Percentiles rank a stretch among this genome's conserved stretches.
phyloP scores from a whole-genome alignment of 1,140 invertebrate genomes.

The Onthophagus taurus region DNA sequence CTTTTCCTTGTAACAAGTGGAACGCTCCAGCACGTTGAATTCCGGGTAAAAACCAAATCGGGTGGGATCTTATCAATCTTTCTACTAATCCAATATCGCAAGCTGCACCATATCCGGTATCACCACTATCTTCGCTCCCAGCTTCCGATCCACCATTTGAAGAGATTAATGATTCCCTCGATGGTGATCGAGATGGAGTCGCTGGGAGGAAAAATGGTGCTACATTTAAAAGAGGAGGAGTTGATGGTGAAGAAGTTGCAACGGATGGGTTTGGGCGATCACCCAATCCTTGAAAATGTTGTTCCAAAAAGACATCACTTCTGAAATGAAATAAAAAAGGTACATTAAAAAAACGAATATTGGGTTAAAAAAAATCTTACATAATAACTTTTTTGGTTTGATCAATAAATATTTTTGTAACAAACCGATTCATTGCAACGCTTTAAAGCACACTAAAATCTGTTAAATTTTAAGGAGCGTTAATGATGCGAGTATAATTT shows the following conservation, averaged over 20 bases:
- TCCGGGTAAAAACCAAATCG: constrained; percentile 92
- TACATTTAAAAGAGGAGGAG: constrained; percentile 17
- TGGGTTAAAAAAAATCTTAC: no score
- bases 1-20: constrained; percentile 85
- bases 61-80: constrained; percentile 79
- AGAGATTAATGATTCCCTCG: constrained; percentile 31
- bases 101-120: constrained; percentile 38
- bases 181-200: constrained; percentile 29
- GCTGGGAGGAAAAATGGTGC: constrained; percentile 19
- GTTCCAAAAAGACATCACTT: constrained; percentile 34
- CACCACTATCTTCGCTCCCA: constrained; percentile 31
- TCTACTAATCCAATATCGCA: constrained; percentile 80
- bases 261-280: constrained; percentile 28
- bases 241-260: constrained; percentile 24
- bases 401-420: no score
- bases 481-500: no score
- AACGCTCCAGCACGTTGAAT: constrained; percentile 86
- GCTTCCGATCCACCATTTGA: constrained; percentile 31
- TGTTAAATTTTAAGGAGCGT: no score
- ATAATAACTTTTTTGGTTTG: no score
- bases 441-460: no score
- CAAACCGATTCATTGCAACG: no score
- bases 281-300: constrained; percentile 29
- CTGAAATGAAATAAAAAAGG: constrained; percentile 23
- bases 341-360: no score